Percentiles rank a stretch among this genome's conserved stretches.
Evolutionary conservation across 2,888 invertebrate genomes (phyloP).

Genomic region (Noctua pronuba): DNA sequence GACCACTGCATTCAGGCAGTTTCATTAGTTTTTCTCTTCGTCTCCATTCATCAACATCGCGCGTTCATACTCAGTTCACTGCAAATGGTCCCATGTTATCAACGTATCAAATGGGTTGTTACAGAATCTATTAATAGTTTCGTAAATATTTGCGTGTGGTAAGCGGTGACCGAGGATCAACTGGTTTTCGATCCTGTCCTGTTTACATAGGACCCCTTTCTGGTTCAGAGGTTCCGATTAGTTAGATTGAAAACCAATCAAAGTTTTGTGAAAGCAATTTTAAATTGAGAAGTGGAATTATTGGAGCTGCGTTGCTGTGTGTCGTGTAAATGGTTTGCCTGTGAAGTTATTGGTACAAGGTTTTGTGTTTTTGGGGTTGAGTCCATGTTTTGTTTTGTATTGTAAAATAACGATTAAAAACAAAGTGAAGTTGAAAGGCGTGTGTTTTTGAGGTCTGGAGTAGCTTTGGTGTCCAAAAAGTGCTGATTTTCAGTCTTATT

Average conservation of each 20-base stretch:
- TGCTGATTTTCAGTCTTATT: background rate
- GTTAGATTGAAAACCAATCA: constrained; percentile 30
- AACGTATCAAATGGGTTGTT: background rate
- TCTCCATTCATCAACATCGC: too few species aligned
- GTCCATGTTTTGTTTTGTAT: background rate
- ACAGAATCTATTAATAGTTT: background rate
- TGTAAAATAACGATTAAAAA: background rate
- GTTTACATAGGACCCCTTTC: constrained; percentile 26
- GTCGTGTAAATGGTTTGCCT: background rate
- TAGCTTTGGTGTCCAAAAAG: background rate
- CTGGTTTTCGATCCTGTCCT: background rate
- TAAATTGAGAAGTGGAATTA: constrained; percentile 12
- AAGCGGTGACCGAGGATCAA: background rate
- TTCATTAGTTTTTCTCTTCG: too few species aligned
- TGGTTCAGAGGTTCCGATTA: background rate
- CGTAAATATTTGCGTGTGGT: constrained; percentile 10
- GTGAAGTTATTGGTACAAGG: background rate
- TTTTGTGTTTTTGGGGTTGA: background rate
- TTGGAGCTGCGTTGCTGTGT: background rate
- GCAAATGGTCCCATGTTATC: background rate
- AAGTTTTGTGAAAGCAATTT: constrained; percentile 19
- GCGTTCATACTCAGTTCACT: too few species aligned
- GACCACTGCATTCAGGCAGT: too few species aligned
- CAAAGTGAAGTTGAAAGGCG: background rate
- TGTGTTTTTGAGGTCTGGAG: background rate